Percentiles rank a stretch among this genome's conserved stretches.
phyloP scores from a whole-genome alignment of 2,888 invertebrate genomes.

The Corbicula japonica region DNA sequence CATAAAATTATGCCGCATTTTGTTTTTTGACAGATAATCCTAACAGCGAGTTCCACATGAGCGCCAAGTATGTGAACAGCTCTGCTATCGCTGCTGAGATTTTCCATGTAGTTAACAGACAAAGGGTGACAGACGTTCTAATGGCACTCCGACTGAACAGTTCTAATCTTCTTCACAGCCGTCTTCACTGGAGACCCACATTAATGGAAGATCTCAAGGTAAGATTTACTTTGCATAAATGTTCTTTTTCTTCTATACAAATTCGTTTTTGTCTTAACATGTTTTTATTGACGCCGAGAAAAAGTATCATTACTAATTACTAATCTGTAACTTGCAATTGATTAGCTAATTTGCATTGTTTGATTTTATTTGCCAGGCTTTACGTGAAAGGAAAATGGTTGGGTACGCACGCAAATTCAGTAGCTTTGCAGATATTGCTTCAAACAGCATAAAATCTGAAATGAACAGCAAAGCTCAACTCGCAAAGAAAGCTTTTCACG shows the following conservation, averaged over 20 bases:
- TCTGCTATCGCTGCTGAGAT: conserved; percentile 74
- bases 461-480: conserved; percentile 43
- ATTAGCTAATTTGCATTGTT: background rate
- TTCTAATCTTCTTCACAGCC: conserved; percentile 76
- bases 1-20: background rate
- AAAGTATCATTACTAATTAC: background rate
- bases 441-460: conserved; percentile 29
- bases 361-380: conserved; percentile 27
- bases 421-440: conserved; percentile 13
- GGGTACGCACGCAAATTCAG: conserved; percentile 14
- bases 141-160: conserved; percentile 76
- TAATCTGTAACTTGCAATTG: background rate
- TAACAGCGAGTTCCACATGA: conserved; percentile 74
- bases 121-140: conserved; percentile 70
- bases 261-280: background rate
- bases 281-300: background rate
- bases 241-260: background rate
- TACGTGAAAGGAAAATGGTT: conserved; percentile 20
- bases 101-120: conserved; percentile 67
- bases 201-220: conserved; percentile 72
- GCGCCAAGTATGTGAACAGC: conserved; percentile 74
- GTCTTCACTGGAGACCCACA: conserved; percentile 78
- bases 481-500: conserved; percentile 33
- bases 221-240: conserved; percentile 1
- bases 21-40: conserved; percentile 69